Evolutionary conservation across 1,140 invertebrate genomes (phyloP).

Genomic region (Euura saliciscinereae): DNA sequence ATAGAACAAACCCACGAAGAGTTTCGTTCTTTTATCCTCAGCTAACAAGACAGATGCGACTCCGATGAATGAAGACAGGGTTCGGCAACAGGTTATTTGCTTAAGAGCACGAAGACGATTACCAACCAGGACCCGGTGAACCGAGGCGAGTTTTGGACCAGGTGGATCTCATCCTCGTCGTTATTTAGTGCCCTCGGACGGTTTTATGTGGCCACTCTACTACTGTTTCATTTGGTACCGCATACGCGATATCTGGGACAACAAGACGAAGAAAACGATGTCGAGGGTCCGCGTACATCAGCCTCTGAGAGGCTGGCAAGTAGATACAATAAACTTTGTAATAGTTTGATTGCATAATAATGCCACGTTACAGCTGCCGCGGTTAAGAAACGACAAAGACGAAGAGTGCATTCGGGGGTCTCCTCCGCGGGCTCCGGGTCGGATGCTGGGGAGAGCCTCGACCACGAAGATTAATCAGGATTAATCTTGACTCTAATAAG

Average conservation of each 20-base stretch:
- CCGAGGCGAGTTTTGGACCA: neutral
- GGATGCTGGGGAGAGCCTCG: too few relatives aligned
- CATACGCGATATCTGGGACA: neutral
- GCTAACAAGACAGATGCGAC: neutral
- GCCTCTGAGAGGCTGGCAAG: neutral
- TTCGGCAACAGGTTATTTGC: neutral
- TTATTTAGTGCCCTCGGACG: neutral
- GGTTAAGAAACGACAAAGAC: too few relatives aligned
- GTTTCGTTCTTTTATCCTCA: neutral
- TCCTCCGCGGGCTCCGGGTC: too few relatives aligned
- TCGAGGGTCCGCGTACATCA: neutral
- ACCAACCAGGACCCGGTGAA: neutral
- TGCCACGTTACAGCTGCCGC: neutral
- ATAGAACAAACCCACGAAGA: neutral
- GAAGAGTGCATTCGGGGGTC: too few relatives aligned
- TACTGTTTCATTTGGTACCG: neutral
- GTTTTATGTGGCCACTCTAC: neutral
- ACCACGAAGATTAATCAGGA: too few relatives aligned
- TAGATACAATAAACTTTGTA: neutral
- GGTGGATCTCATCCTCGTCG: neutral
- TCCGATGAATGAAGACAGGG: neutral
- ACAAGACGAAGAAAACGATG: too few relatives aligned
- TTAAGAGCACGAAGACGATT: neutral
- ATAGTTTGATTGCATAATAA: conserved; percentile 7
- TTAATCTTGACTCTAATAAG: too few relatives aligned